These are phyloP conservation scores for Theristicus caerulescens DNA, from an alignment of 2,113 vertebrate genomes.

Conservation along the genomic window DNA sequence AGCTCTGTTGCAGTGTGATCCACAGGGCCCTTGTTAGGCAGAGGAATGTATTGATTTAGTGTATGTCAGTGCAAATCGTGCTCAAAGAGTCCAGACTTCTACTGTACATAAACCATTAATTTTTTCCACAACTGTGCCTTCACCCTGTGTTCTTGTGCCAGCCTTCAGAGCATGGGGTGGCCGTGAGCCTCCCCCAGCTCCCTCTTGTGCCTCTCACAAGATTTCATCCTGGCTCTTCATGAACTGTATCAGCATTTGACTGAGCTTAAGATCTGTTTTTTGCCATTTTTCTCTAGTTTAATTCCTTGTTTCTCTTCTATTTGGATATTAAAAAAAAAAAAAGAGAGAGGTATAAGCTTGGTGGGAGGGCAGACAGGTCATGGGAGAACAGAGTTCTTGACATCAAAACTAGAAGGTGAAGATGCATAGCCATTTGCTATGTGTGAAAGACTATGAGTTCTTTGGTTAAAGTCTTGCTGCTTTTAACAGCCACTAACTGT, in stretches of 20 bases:
- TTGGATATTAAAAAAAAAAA: neutral
- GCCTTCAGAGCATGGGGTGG: accelerated
- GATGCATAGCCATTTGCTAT: neutral
- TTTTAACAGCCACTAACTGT: neutral
- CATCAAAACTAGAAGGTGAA: neutral
- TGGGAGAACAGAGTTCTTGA: neutral
- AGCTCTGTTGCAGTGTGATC: neutral
- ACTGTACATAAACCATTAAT: neutral
- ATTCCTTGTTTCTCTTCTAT: neutral
- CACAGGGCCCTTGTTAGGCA: neutral
- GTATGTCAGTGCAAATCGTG: neutral
- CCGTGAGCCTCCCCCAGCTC: neutral
- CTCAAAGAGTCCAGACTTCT: neutral
- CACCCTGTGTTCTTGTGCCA: neutral
- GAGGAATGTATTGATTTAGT: neutral
- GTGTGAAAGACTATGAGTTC: neutral
- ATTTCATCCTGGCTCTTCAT: neutral
- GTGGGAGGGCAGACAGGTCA: accelerated
- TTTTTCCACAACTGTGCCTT: neutral
- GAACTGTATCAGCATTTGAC: neutral
- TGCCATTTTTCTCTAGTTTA: neutral
- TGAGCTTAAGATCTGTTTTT: neutral
- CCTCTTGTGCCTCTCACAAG: neutral
- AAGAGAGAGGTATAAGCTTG: neutral
- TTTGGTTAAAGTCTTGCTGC: neutral